Evolutionary conservation across 2,888 invertebrate species (phyloP).

Genomic region (Athalia cordata): DNA sequence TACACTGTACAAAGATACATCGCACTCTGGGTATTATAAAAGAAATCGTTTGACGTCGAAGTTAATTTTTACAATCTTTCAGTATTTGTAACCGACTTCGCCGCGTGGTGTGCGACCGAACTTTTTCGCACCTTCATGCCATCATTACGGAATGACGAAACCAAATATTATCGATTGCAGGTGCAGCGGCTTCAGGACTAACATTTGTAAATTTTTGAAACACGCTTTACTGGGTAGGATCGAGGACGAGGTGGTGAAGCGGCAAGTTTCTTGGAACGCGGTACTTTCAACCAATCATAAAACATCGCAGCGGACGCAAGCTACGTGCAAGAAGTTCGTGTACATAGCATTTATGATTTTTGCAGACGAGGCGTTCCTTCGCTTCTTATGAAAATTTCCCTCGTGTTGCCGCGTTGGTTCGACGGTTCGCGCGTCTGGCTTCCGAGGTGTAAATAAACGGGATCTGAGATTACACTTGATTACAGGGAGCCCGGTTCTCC

Average conservation of each 20-base stretch:
- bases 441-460: conserved; percentile 67
- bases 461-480: conserved; percentile 67
- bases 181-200: not conserved
- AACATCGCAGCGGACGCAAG: conserved; percentile 35
- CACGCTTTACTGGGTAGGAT: conserved; percentile 8
- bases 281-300: conserved; percentile 43
- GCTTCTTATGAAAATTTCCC: conserved; percentile 44
- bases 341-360: conserved; percentile 67
- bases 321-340: conserved; percentile 51
- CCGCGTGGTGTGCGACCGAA: no score
- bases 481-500: conserved; percentile 60
- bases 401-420: conserved; percentile 49
- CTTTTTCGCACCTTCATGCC: not conserved
- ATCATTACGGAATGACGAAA: not conserved
- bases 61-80: no score
- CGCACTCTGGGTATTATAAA: no score
- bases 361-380: conserved; percentile 60
- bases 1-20: no score
- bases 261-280: conserved; percentile 33
- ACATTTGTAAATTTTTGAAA: conserved; percentile 12
- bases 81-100: no score
- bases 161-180: conserved; percentile 1
- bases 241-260: conserved; percentile 2
- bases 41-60: no score
- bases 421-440: conserved; percentile 51